Percentiles rank a stretch among this genome's conserved stretches.
phyloP scores from a whole-genome alignment of 2,888 invertebrate genomes.

The Mesorhabditis sp. region DNA sequence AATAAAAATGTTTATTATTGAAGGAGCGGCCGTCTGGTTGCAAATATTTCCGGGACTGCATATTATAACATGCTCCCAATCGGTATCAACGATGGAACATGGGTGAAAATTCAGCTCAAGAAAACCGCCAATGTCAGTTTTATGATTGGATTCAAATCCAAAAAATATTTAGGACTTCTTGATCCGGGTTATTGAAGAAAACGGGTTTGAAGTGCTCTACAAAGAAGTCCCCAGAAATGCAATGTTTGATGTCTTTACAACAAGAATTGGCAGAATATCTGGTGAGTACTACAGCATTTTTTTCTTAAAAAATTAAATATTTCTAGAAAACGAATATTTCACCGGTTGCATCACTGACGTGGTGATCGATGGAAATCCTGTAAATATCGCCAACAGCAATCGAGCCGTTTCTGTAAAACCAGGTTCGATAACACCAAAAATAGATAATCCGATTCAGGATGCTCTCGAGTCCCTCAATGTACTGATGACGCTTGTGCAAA shows the following conservation, averaged over 20 bases:
- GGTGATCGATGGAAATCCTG: conserved; percentile 19
- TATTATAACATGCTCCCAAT: conserved; percentile 31
- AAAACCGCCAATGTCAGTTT: conserved; percentile 23
- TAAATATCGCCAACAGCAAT: not conserved
- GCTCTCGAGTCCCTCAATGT: conserved; percentile 42
- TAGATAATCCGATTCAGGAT: conserved; percentile 24
- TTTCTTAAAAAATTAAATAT: conserved; percentile 12
- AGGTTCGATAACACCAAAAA: conserved; percentile 7
- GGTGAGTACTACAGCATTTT: not conserved
- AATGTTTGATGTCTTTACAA: conserved; percentile 37
- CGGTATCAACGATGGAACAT: conserved; percentile 46
- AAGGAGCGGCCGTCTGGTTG: conserved; percentile 33
- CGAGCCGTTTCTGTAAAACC: conserved; percentile 12
- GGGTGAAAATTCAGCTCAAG: conserved; percentile 37
- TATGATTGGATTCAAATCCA: not conserved
- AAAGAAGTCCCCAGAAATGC: conserved; percentile 19
- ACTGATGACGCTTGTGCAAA: conserved; percentile 40
- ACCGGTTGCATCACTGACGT: conserved; percentile 51
- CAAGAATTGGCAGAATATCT: conserved; percentile 29
- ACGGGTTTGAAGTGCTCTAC: conserved; percentile 26
- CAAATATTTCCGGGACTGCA: conserved; percentile 30
- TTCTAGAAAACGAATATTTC: conserved; percentile 25
- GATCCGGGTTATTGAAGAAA: conserved; percentile 16
- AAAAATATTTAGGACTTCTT: conserved; percentile 16
- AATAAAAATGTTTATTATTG: not conserved